phyloP scores from a whole-genome alignment of 2,797 vertebrate species.

The Cuniculus paca region DNA sequence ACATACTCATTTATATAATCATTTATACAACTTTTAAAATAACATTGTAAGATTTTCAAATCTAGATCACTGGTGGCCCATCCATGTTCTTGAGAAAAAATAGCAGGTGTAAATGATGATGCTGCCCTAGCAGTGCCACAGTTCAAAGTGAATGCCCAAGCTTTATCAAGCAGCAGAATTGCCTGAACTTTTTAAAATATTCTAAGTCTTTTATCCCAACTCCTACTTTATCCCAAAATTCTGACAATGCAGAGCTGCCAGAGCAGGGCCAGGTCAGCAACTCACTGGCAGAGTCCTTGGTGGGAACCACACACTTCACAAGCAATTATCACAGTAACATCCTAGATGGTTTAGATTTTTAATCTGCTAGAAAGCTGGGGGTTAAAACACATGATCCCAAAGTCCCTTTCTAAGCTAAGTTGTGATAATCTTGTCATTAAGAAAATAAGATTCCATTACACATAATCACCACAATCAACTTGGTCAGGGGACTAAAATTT shows the following conservation, averaged over 20 bases:
- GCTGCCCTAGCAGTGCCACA: not conserved
- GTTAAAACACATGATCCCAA: slow-evolving; percentile 62
- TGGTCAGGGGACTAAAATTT: slow-evolving; percentile 39
- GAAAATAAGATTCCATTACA: slow-evolving; percentile 71
- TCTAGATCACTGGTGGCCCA: slow-evolving; percentile 48
- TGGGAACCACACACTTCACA: not conserved
- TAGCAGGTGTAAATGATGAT: not conserved
- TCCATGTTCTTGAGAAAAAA: slow-evolving; percentile 46
- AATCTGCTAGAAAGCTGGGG: slow-evolving; percentile 21
- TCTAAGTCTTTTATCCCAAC: not conserved
- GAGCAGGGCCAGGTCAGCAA: not conserved
- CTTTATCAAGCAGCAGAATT: slow-evolving; percentile 21
- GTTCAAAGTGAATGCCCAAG: slow-evolving; percentile 32
- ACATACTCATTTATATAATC: no score
- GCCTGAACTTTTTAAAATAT: slow-evolving; percentile 19
- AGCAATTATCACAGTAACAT: not conserved
- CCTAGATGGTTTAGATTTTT: slow-evolving; percentile 55
- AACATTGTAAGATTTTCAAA: slow-evolving; percentile 51
- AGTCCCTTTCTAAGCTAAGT: slow-evolving; percentile 61
- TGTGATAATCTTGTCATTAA: slow-evolving; percentile 69
- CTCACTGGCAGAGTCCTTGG: not conserved
- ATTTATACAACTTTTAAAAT: slow-evolving; percentile 51
- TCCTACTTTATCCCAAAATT: not conserved
- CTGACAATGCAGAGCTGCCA: not conserved
- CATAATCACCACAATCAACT: slow-evolving; percentile 71